Evolutionary conservation across 1,140 invertebrate species (phyloP), one percentile per base, ranked within the genome.

Genomic region (Helicoverpa zea): DNA sequence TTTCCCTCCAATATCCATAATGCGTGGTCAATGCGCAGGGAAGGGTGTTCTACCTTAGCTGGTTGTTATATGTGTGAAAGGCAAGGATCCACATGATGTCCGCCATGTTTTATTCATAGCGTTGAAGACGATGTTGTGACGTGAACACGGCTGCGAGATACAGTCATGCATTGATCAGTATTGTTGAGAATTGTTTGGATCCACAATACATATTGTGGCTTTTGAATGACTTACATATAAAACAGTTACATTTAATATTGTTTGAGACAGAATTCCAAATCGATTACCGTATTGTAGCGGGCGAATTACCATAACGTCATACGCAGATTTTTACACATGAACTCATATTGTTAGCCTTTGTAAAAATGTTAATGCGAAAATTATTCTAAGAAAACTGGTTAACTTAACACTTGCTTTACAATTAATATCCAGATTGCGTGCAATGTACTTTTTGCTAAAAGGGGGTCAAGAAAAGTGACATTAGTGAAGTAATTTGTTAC

Each of bases 31-130:
- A 47, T 58, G 47, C 2, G 30, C 54, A 47, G 61, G 43, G 63
- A 13, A 16, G n/a, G 23, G 66, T 47, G 79, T 12, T 80, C 81
- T 80, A 76, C n/a, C 18, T 80, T 54, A 18, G 81, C 63, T 84
- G 81, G 80, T 81, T 77, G 81, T 84, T 82, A 61, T 64, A 86
- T 83, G 87, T 86, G 87, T 85, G 84, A 87, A 88, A 87, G 84
- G 77, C 76, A 82, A 85, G 84, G 80, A 87, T 88, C 87, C 86
- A 87, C 77, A 89, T 86, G 86, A 91, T 87, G 85, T 80, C 76
- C 54, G 58, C 68, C 83, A 92, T 93, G 91, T 91, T 90, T 92
- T 91, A 93, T 93, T 93, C 90, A 93, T 87, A 52, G 68, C 80
- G 35, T 80, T 76, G 56, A 89, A 93, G 85, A 91, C 90, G 90